Percentiles rank a stretch among this genome's conserved stretches.
phyloP scores from a whole-genome alignment of 2,888 invertebrate species.

The Cerastis rubricosa region DNA sequence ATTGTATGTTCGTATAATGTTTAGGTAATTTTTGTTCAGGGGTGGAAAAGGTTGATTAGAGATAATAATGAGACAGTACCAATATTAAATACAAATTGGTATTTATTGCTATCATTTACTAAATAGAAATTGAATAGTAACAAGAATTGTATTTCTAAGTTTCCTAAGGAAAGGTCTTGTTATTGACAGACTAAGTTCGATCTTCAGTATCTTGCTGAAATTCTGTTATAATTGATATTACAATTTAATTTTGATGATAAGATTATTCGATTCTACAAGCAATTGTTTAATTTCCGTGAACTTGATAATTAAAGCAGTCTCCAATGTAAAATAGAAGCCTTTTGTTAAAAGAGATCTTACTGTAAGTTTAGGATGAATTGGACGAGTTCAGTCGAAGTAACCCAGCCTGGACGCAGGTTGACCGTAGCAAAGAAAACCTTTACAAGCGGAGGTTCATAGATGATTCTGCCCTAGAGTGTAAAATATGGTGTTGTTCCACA shows the following conservation, averaged over 20 bases:
- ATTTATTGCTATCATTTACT: neutral
- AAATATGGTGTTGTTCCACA: neutral
- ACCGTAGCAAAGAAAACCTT: neutral
- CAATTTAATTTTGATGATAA: neutral
- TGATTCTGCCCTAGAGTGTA: neutral
- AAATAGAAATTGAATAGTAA: neutral
- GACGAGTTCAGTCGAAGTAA: neutral
- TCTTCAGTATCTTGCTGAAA: neutral
- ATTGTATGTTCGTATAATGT: neutral
- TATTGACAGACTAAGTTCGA: neutral
- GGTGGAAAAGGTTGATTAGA: neutral
- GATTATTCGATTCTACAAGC: constrained; percentile 2
- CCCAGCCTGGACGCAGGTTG: neutral
- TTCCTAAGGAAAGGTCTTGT: neutral
- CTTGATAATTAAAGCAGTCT: neutral
- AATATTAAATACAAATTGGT: neutral
- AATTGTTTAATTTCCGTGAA: neutral
- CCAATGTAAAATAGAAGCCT: neutral
- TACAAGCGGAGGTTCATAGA: neutral
- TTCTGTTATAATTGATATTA: neutral
- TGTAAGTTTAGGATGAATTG: neutral
- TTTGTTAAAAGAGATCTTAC: neutral
- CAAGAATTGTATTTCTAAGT: neutral
- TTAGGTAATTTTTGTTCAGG: neutral
- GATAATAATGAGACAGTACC: neutral